Evolutionary conservation across 2,113 vertebrate genomes (phyloP).

Genomic region (Zosterops lateralis): DNA sequence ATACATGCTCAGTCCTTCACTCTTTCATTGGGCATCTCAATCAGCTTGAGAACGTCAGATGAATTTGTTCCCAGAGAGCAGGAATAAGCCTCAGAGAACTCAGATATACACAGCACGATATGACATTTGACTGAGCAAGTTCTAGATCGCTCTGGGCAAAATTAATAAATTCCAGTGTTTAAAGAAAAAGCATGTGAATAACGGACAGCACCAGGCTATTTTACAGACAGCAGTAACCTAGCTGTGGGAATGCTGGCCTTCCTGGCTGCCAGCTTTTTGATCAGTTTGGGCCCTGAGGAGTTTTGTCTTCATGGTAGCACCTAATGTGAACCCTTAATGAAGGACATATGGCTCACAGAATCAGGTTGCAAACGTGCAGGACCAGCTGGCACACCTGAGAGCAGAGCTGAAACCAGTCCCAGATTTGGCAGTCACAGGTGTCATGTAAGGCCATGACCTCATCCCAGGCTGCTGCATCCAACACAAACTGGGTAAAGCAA

Average conservation of each 20-base stretch:
- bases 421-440: not conserved
- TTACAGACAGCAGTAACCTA: not conserved
- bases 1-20: not conserved
- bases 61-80: not conserved
- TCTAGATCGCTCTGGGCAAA: not conserved
- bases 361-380: fast-evolving
- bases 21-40: not conserved
- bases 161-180: not conserved
- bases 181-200: not conserved
- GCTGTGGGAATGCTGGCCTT: not conserved
- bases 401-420: not conserved
- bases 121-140: not conserved
- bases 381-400: not conserved
- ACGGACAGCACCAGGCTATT: not conserved
- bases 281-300: not conserved
- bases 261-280: not conserved
- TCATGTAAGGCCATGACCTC: not conserved
- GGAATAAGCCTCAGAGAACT: not conserved
- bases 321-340: not conserved
- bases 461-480: not conserved
- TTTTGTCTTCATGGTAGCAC: not conserved
- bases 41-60: not conserved
- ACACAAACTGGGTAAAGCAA: not conserved
- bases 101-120: not conserved
- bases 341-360: not conserved